These are phyloP conservation scores for Pocillopora damicornis DNA, from an alignment of 64 coral and sea anemone species.

Conservation along the genomic window DNA sequence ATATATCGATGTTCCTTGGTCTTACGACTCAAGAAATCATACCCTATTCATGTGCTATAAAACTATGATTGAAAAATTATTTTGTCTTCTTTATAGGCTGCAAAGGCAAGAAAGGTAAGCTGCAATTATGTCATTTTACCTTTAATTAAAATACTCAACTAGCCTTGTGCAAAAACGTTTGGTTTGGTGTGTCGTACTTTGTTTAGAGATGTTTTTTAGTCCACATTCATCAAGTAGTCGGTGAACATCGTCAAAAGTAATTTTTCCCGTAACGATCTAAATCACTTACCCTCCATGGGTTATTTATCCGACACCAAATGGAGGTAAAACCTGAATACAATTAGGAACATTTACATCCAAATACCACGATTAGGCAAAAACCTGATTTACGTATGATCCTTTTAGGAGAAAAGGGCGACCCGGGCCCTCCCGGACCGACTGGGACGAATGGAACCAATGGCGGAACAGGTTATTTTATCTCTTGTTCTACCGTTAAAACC, in stretches of 20 bases:
- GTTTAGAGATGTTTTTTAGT: too few relatives aligned
- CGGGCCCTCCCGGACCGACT: conserved; percentile 17
- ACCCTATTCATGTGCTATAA: too few relatives aligned
- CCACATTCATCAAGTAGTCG: not conserved
- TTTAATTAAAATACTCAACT: not conserved
- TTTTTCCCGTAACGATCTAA: too few relatives aligned
- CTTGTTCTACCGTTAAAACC: too few relatives aligned
- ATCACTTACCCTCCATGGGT: too few relatives aligned
- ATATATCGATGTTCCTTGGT: too few relatives aligned
- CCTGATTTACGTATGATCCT: not conserved
- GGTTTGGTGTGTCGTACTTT: too few relatives aligned
- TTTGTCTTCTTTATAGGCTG: not conserved
- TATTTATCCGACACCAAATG: too few relatives aligned
- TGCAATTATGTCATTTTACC: not conserved
- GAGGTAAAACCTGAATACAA: too few relatives aligned
- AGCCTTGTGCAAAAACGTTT: not conserved
- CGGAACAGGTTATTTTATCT: not conserved
- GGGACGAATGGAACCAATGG: not conserved
- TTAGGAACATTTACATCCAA: too few relatives aligned
- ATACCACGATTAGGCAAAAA: not conserved
- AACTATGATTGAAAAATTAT: not conserved
- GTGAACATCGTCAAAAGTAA: too few relatives aligned
- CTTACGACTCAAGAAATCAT: too few relatives aligned
- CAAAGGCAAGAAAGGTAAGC: conserved; percentile 27
- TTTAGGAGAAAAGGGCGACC: conserved; percentile 14